phyloP scores from a whole-genome alignment of 2,888 invertebrate genomes.

The Coenonympha glycerion region DNA sequence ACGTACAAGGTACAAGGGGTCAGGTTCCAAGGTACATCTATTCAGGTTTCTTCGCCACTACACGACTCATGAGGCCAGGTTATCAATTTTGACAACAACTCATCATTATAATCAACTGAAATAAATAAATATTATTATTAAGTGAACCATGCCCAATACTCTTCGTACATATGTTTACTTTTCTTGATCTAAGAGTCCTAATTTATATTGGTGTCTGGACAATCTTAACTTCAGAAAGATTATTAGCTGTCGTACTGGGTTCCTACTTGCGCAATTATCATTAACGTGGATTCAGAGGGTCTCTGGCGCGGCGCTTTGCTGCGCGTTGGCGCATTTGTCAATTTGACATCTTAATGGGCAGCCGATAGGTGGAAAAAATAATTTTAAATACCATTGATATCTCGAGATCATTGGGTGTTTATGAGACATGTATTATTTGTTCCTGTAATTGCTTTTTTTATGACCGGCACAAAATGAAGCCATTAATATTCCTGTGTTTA shows the following conservation, averaged over 20 bases:
- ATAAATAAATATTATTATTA: too few relatives aligned
- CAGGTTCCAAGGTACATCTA: too few relatives aligned
- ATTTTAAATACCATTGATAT: conserved; percentile 20
- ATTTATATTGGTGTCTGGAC: background rate
- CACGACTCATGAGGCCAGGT: too few relatives aligned
- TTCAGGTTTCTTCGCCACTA: too few relatives aligned
- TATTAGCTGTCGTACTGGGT: background rate
- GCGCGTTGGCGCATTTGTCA: conserved; percentile 39
- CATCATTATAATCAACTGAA: too few relatives aligned
- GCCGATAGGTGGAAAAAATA: conserved; percentile 25
- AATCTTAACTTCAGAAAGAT: background rate
- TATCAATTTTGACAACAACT: too few relatives aligned
- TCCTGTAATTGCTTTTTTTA: conserved; percentile 15
- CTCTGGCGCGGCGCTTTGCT: conserved; percentile 34
- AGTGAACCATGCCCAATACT: too few relatives aligned
- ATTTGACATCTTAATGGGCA: conserved; percentile 36
- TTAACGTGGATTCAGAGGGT: conserved; percentile 39
- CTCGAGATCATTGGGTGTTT: conserved; percentile 13
- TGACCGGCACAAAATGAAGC: conserved; percentile 4
- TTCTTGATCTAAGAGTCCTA: background rate
- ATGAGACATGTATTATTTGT: conserved; percentile 18
- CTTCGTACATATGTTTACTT: too few relatives aligned
- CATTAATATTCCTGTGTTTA: background rate
- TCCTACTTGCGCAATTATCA: conserved; percentile 7
- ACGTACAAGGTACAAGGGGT: too few relatives aligned